Evolutionary conservation across 1,140 invertebrate species (phyloP).

Genomic region (Drosophila athabasca): DNA sequence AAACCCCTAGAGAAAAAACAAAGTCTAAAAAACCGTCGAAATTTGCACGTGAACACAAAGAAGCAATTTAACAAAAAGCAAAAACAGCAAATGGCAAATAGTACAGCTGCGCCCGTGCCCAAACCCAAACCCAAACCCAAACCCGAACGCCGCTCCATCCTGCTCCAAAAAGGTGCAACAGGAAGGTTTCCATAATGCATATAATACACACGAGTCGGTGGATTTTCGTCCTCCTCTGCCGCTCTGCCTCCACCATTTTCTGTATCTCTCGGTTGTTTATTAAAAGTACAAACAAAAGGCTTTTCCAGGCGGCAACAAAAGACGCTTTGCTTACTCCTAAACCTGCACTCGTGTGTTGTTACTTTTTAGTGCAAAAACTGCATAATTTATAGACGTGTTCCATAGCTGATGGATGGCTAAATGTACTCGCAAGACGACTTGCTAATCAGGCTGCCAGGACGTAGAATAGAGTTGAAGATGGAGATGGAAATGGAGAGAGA

Average conservation of each 20-base stretch:
- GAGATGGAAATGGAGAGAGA: neutral
- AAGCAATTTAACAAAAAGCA: conserved; percentile 73
- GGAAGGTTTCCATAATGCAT: conserved; percentile 52
- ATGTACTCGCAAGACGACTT: conserved; percentile 33
- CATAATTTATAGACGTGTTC: conserved; percentile 72
- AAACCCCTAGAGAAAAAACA: conserved; percentile 16
- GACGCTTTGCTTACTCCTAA: conserved; percentile 16
- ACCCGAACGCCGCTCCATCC: conserved; percentile 39
- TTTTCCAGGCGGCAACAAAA: conserved; percentile 48
- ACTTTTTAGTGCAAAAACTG: conserved; percentile 69
- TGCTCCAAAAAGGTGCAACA: conserved; percentile 46
- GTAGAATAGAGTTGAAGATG: neutral
- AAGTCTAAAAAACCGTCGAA: conserved; percentile 54
- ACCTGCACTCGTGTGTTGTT: conserved; percentile 20
- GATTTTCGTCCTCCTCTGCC: neutral
- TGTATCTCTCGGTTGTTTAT: conserved; percentile 53
- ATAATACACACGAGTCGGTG: conserved; percentile 41
- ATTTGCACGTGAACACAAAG: conserved; percentile 75
- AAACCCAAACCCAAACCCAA: conserved; percentile 41
- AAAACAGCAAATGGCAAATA: conserved; percentile 53
- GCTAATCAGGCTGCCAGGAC: conserved; percentile 31
- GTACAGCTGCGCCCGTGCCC: conserved; percentile 37
- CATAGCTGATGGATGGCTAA: conserved; percentile 53
- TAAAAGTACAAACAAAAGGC: conserved; percentile 65
- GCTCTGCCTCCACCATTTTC: no score